A percentile compares a stretch with the other conserved stretches of the same genome.
Evolutionary conservation across 2,113 vertebrate species (phyloP).

Genomic region (Anolis carolinensis): DNA sequence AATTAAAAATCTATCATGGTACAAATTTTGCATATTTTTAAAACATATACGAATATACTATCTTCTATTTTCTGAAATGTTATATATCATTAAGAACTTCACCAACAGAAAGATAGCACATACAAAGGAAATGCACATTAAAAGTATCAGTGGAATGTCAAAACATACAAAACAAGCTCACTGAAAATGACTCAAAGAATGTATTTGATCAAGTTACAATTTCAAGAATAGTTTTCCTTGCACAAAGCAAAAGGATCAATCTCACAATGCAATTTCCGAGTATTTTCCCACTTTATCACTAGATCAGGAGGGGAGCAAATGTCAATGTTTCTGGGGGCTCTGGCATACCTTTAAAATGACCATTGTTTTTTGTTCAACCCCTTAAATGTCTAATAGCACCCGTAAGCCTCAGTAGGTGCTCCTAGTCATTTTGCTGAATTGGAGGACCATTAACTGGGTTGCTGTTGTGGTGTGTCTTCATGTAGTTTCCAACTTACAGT

Average conservation of each 20-base stretch:
- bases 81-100: slow-evolving; percentile 16
- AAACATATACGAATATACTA: slow-evolving; percentile 13
- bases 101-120: slow-evolving; percentile 24
- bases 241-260: neutral
- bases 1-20: slow-evolving; percentile 2
- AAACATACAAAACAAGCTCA: neutral
- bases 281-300: too few species aligned
- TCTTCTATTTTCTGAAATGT: slow-evolving; percentile 33
- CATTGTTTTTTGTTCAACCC: too few species aligned
- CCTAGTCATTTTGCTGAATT: too few species aligned
- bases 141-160: slow-evolving; percentile 8
- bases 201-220: slow-evolving; percentile 22
- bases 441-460: too few species aligned
- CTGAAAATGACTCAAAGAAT: slow-evolving; percentile 17
- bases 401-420: too few species aligned
- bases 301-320: too few species aligned
- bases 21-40: slow-evolving; percentile 18
- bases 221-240: slow-evolving; percentile 6
- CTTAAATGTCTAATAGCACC: too few species aligned
- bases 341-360: too few species aligned
- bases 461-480: too few species aligned
- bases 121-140: slow-evolving; percentile 32
- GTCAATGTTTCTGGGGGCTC: too few species aligned
- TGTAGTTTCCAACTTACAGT: too few species aligned
- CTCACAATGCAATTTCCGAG: neutral